Base-by-base conservation (phyloP, 2,888 invertebrate species). In the Chaetoderma sp. region DNA sequence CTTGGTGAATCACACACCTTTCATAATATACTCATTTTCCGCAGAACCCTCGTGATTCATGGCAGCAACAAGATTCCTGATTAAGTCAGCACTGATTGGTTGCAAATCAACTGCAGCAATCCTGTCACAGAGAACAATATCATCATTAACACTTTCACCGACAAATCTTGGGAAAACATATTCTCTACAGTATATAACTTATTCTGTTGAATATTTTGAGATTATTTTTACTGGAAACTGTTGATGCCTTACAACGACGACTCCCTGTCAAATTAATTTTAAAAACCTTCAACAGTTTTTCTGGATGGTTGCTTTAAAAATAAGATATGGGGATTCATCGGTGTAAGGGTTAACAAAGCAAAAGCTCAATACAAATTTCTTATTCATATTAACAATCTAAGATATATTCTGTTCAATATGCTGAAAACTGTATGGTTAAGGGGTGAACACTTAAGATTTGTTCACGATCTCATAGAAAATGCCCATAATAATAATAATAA, bases 1-100 rank as follows among this genome's bases (percentile, higher is more conserved):
- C n/a, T 21, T 42, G 42, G n/a, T 33, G n/a, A 18, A 23, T 42
- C 18, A 36, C 47, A 79, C 82, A 91, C 93, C 92, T 90, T 96
- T 98, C 96, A 99, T 99, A 6, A 95, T 91, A 83, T 99, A 98
- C 86, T 98, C 98, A 86, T 98, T 98, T 88, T 98, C 97, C 73
- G 92, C 91, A 0, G 94, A 93, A 3, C 92, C 91, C 0, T 91
- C 90, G 33, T 78, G 75, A 6, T 91, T 90, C 60, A 98, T 88
- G 21, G 92, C 91, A 0, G 88, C 88, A 86, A 98, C 94, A 30
- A 98, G 89, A 60, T 92, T 92, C 5, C 89, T 88, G 13, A 98
- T 88, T 54, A 97, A 87, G 59, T 91, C 88, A 30, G 89, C 89
- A 5, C 77, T 77, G 63, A 71, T 69, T 1, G 75, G 72, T 32